phyloP scores from a whole-genome alignment of 2,113 vertebrate genomes.

The Corydoras sp. region DNA sequence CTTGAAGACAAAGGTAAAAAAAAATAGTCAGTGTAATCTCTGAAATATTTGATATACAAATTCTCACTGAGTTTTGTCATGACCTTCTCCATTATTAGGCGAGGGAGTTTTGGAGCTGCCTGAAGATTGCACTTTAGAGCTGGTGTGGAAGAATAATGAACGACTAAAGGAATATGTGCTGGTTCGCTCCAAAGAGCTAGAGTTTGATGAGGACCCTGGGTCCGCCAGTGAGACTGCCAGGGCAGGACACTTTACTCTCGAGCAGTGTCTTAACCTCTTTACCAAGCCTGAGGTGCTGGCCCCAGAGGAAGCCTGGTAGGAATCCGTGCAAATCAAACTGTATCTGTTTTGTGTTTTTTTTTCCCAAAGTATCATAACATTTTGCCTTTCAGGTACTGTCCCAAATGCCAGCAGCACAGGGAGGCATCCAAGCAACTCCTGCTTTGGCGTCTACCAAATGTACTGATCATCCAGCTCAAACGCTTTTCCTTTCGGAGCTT shows the following conservation, averaged over 20 bases:
- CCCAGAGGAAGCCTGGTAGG: slow-evolving; percentile 94
- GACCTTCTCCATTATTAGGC: slow-evolving; percentile 58
- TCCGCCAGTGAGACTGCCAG: slow-evolving; percentile 87
- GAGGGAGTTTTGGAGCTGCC: slow-evolving; percentile 73
- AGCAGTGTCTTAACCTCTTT: slow-evolving; percentile 97
- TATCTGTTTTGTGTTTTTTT: background rate
- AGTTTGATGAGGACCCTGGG: slow-evolving; percentile 85
- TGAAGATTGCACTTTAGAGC: slow-evolving; percentile 79
- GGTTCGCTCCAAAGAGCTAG: slow-evolving; percentile 92
- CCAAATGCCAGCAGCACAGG: slow-evolving; percentile 93
- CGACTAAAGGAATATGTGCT: slow-evolving; percentile 89
- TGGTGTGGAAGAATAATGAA: slow-evolving; percentile 97
- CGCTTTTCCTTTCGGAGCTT: slow-evolving; percentile 98
- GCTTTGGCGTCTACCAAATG: slow-evolving; percentile 91
- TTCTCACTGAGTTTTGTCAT: background rate
- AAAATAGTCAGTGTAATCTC: background rate
- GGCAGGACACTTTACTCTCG: slow-evolving; percentile 92
- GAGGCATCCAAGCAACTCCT: slow-evolving; percentile 95
- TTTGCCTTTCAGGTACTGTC: slow-evolving; percentile 79
- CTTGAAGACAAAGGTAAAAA: slow-evolving; percentile 90
- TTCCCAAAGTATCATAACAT: background rate
- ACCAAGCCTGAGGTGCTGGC: slow-evolving; percentile 95
- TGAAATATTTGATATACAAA: background rate
- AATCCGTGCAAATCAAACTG: background rate
- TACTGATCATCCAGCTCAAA: slow-evolving; percentile 97